Percentiles rank a stretch among this genome's conserved stretches.
These are phyloP conservation scores for Diarsia dahlii DNA, from an alignment of 2,888 invertebrate genomes.

Conservation along the genomic window DNA sequence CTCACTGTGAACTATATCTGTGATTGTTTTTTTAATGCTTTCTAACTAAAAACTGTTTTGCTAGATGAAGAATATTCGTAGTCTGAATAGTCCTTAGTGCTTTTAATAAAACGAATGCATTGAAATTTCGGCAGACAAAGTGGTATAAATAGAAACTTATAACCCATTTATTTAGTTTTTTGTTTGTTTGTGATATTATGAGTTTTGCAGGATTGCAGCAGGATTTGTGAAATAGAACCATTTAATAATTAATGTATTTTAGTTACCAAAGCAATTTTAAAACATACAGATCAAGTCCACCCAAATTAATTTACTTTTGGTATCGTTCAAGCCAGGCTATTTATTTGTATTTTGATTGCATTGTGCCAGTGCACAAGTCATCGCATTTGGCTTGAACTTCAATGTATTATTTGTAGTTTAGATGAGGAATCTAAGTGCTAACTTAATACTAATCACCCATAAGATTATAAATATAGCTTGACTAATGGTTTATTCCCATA, in stretches of 20 bases:
- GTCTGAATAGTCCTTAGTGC: background rate
- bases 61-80: background rate
- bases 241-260: background rate
- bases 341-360: slow-evolving; percentile 22
- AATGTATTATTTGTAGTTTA: slow-evolving; percentile 1
- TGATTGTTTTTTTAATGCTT: slow-evolving; percentile 38
- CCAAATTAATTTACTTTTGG: background rate
- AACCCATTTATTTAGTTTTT: no score
- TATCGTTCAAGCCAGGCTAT: background rate
- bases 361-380: background rate
- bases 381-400: background rate
- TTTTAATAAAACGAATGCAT: background rate
- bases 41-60: background rate
- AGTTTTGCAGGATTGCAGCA: no score
- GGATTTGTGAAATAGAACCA: background rate
- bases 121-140: background rate
- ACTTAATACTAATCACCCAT: slow-evolving; percentile 30
- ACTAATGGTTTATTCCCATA: slow-evolving; percentile 40
- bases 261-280: background rate
- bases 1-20: slow-evolving; percentile 32
- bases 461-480: slow-evolving; percentile 23
- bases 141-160: no score
- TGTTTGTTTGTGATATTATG: background rate
- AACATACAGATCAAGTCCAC: no score
- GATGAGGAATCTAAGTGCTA: slow-evolving; percentile 13